A percentile compares a stretch with the other conserved stretches of the same genome.
Evolutionary conservation across 2,797 vertebrate genomes (phyloP).

Genomic region (Orestias chungarensis): DNA sequence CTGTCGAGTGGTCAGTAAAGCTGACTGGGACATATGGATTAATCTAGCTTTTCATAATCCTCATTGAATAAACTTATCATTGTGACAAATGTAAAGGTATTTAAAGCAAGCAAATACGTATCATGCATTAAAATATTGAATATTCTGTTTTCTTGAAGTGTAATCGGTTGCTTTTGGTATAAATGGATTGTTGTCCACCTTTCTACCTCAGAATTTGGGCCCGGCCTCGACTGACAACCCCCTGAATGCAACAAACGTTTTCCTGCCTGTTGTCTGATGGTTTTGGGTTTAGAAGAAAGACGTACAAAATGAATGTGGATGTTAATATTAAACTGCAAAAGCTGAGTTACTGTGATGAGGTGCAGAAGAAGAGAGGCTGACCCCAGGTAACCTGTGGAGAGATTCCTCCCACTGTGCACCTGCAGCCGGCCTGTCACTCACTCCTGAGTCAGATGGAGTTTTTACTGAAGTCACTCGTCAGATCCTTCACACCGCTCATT

Average conservation of each 20-base stretch:
- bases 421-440: conserved; percentile 39
- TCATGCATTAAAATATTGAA: not conserved
- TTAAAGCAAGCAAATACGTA: too few relatives aligned
- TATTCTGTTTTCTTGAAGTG: conserved; percentile 19
- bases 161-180: not conserved
- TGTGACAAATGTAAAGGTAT: too few relatives aligned
- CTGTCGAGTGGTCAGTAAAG: too few relatives aligned
- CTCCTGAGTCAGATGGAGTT: conserved; percentile 13
- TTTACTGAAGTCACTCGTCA: conserved; percentile 31
- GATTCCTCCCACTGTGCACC: conserved; percentile 31
- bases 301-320: not conserved
- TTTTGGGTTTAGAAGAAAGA: not conserved
- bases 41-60: not conserved
- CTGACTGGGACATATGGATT: too few relatives aligned
- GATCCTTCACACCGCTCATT: conserved; percentile 9
- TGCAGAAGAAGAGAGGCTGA: conserved; percentile 23
- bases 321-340: conserved; percentile 11
- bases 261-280: conserved; percentile 2
- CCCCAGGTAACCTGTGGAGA: conserved; percentile 39
- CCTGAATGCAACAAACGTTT: conserved; percentile 26
- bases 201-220: conserved; percentile 28
- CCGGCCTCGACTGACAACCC: conserved; percentile 39
- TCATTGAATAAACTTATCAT: not conserved
- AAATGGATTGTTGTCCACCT: not conserved
- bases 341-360: conserved; percentile 8